A percentile compares a stretch with the other conserved stretches of the same genome.
Evolutionary conservation across 1,140 invertebrate species (phyloP).

Genomic region (Psix sp.): DNA sequence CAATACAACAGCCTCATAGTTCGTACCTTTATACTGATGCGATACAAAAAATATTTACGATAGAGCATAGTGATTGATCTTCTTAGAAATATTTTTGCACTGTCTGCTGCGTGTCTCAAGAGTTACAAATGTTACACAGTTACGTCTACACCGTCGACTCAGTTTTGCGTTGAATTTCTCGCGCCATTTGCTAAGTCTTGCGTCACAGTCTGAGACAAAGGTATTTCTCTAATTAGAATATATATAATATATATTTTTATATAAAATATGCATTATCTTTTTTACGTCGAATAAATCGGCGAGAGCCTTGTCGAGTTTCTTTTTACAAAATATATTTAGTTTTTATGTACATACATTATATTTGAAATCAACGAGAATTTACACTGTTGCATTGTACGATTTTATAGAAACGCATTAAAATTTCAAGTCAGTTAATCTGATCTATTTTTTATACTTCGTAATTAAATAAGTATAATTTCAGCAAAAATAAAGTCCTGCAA

Average conservation of each 20-base stretch:
- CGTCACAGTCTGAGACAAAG: constrained; percentile 7
- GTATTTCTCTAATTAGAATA: constrained; percentile 9
- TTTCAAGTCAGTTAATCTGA: background rate
- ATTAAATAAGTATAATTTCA: too few species aligned
- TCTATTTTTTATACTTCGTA: too few species aligned
- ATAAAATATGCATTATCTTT: constrained; percentile 46
- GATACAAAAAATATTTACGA: constrained; percentile 54
- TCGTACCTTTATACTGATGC: constrained; percentile 28
- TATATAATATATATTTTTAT: constrained; percentile 46
- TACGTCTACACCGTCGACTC: constrained; percentile 1
- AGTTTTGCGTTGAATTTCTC: constrained; percentile 10
- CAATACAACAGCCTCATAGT: constrained; percentile 32
- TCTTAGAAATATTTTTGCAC: constrained; percentile 58
- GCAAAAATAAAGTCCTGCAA: too few species aligned
- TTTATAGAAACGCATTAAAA: too few species aligned
- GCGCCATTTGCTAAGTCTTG: background rate
- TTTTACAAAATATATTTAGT: constrained; percentile 50
- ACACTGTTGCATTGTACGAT: constrained; percentile 26
- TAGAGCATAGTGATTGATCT: constrained; percentile 50
- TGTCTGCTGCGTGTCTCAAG: constrained; percentile 27
- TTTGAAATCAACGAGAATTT: constrained; percentile 13
- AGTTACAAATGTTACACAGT: constrained; percentile 34
- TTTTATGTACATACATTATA: constrained; percentile 28
- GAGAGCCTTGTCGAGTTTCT: constrained; percentile 22
- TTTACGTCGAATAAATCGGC: constrained; percentile 21